Percentiles rank a stretch among this genome's conserved stretches.
Evolutionary conservation across 2,888 invertebrate species (phyloP).

Genomic region (Stratiomys singularior): DNA sequence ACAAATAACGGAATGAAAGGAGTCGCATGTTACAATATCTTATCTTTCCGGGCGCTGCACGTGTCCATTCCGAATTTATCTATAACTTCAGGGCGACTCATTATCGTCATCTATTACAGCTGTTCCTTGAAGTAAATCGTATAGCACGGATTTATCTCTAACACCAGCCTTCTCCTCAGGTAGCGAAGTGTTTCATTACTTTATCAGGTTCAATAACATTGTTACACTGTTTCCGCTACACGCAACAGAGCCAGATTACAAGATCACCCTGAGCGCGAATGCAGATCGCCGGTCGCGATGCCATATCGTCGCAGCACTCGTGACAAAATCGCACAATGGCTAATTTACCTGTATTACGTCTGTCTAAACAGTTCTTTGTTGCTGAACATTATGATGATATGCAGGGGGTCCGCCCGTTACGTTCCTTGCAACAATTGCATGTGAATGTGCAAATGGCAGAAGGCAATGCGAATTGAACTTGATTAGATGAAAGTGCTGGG

Average conservation of each 20-base stretch:
- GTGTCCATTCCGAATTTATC: no score
- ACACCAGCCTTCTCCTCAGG: no score
- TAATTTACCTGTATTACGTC: constrained; percentile 46
- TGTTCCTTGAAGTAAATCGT: no score
- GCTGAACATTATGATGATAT: constrained; percentile 13
- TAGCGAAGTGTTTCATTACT: background rate
- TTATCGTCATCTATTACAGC: no score
- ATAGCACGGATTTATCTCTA: no score
- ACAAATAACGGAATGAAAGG: no score
- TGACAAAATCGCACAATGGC: constrained; percentile 41
- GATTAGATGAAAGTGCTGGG: constrained; percentile 37
- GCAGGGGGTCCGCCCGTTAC: constrained; percentile 29
- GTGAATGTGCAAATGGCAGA: background rate
- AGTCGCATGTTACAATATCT: no score
- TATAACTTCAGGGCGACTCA: no score
- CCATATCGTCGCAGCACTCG: constrained; percentile 8
- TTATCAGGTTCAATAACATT: constrained; percentile 13
- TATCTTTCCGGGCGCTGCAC: no score
- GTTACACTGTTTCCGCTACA: background rate
- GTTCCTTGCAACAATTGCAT: background rate
- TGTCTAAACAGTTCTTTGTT: constrained; percentile 46
- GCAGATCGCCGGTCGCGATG: constrained; percentile 1
- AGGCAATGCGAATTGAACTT: constrained; percentile 31
- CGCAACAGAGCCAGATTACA: background rate
- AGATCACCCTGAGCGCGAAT: background rate